phyloP scores from a whole-genome alignment of 2,797 vertebrate genomes.

The Threskiornis aethiopicus region DNA sequence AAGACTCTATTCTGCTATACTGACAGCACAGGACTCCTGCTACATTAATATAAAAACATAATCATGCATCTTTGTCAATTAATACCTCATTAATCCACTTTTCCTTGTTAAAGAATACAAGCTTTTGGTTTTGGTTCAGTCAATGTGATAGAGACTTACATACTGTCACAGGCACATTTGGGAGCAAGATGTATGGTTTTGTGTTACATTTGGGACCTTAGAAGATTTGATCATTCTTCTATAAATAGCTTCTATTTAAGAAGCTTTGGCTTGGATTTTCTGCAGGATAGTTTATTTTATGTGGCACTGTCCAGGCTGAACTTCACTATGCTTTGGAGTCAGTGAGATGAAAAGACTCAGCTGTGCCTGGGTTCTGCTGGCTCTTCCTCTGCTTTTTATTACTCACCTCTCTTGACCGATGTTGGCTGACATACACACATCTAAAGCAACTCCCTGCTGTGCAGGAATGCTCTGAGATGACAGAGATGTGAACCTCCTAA shows the following conservation, averaged over 20 bases:
- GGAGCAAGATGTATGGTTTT: background rate
- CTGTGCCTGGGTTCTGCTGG: background rate
- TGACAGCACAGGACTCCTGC: background rate
- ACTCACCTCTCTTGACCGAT: background rate
- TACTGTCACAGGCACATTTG: background rate
- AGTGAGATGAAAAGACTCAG: conserved; percentile 15
- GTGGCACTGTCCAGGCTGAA: background rate
- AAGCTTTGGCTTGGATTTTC: background rate
- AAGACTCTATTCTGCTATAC: background rate
- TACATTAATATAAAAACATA: background rate
- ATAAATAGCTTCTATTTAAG: background rate
- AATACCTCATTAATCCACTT: background rate
- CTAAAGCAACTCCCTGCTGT: background rate
- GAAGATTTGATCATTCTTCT: background rate
- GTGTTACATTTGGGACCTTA: background rate
- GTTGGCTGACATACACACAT: background rate
- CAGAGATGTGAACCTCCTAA: background rate
- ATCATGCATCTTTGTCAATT: background rate
- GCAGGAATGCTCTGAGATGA: background rate
- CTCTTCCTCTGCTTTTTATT: conserved; percentile 1
- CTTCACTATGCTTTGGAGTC: conserved; percentile 13
- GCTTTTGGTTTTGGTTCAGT: background rate
- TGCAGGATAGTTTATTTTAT: background rate
- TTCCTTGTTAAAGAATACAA: background rate
- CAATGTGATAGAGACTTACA: background rate